Evolutionary conservation across 2,113 vertebrate genomes (phyloP).

Genomic region (Chaetorhynchus papuensis): DNA sequence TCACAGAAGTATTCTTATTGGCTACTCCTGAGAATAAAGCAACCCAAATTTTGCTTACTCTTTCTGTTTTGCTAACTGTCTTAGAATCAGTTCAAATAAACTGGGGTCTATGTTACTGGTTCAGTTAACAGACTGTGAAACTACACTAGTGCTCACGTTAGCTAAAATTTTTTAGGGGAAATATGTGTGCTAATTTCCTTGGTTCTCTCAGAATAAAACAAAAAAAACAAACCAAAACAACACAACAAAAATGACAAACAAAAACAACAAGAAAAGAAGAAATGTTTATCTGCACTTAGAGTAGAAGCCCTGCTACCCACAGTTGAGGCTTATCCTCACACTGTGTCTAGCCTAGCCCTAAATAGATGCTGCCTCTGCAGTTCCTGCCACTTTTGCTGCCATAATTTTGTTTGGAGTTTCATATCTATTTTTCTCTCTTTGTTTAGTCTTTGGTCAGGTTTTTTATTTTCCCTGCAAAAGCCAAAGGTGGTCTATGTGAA

Average conservation of each 20-base stretch:
- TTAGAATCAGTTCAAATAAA: neutral
- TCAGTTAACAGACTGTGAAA: neutral
- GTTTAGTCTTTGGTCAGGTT: neutral
- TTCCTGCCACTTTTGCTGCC: neutral
- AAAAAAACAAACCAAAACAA: neutral
- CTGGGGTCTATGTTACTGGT: neutral
- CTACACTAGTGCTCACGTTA: neutral
- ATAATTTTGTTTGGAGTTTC: neutral
- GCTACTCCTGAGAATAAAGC: neutral
- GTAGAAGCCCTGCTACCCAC: neutral
- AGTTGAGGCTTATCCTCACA: neutral
- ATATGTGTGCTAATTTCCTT: neutral
- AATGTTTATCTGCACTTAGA: neutral
- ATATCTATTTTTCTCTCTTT: neutral
- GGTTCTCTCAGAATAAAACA: neutral
- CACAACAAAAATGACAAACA: neutral
- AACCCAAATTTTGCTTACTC: neutral
- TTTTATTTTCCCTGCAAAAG: neutral
- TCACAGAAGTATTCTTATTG: constrained; percentile 1
- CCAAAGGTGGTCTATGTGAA: neutral
- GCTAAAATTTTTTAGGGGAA: neutral
- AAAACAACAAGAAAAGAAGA: neutral
- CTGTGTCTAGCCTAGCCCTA: neutral
- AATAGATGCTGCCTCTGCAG: neutral
- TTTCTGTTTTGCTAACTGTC: neutral